Base-by-base conservation (phyloP, 1,140 invertebrate genomes). In the Vanessa atalanta region DNA sequence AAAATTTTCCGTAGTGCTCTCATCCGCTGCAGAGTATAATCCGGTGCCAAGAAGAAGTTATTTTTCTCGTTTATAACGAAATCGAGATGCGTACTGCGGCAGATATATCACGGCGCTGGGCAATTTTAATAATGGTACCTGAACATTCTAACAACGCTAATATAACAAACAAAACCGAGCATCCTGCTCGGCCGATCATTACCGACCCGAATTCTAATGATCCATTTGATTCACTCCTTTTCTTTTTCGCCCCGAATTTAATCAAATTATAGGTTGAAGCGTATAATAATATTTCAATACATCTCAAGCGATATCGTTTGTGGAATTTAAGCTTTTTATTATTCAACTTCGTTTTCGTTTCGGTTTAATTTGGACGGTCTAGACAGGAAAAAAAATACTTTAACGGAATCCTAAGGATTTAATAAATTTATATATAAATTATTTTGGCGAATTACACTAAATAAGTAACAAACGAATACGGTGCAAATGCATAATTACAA, bases 201-300 rank as follows among this genome's bases (percentile, higher is more conserved):
- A 92, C 88, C 78, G 86, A 87, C 88, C 89, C 87, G 76, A 83
- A 86, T 86, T 84, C 89, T 92, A 90, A 91, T 92, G 90, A 90
- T 76, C 89, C 88, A 88, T 89, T 89, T 86, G 82, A 83, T 88
- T 81, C 68, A 84, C 80, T 86, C 80, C 80, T 88, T 90, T 87
- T 88, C 85, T 89, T 89, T 92, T 92, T 85, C 80, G 81, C 74
- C 80, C 86, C 77, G 84, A 88, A 86, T 92, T 91, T 91, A 90
- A 92, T 92, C 86, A 92, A 92, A 92, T 92, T 92, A 92, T 91
- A 92, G 89, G 89, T 91, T 91, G 81, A 86, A 83, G 82, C 82
- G 81, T 88, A 87, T 91, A 90, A 90, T 91, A 92, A 90, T 91
- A 91, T 91, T 92, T 91, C 90, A 92, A 90, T 92, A 88, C 84